These are phyloP conservation scores for Boleophthalmus pectinirostris DNA, from an alignment of 2,113 vertebrate genomes.

Conservation along the genomic window DNA sequence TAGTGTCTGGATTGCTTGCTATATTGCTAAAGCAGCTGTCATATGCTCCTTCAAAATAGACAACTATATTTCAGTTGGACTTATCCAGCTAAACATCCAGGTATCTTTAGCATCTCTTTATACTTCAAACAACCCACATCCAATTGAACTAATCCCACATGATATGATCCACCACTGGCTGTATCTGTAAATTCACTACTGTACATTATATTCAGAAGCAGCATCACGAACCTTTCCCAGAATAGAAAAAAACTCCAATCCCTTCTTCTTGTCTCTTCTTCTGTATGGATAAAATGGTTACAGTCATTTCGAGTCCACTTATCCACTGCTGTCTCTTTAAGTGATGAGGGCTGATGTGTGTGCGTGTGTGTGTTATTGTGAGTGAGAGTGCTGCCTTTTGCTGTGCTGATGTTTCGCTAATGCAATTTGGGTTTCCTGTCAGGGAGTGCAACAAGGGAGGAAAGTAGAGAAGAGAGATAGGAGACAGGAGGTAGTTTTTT, in stretches of 20 bases:
- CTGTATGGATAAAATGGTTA: constrained; percentile 11
- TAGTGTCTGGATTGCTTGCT: no score
- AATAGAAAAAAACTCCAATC: background rate
- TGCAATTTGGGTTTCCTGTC: constrained; percentile 74
- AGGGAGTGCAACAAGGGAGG: constrained; percentile 26
- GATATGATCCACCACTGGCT: background rate
- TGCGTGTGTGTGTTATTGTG: constrained; percentile 61
- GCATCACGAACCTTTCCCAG: background rate
- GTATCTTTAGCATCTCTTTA: background rate
- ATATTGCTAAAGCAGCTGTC: background rate
- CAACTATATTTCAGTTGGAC: no score
- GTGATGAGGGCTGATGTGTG: constrained; percentile 48
- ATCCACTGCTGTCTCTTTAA: constrained; percentile 66
- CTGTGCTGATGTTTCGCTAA: constrained; percentile 72
- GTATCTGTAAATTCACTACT: background rate
- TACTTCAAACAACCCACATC: background rate
- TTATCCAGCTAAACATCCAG: background rate
- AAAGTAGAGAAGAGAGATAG: constrained; percentile 18
- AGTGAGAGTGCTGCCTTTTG: constrained; percentile 42
- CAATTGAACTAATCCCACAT: background rate
- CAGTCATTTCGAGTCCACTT: constrained; percentile 3
- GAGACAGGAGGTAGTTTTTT: constrained; percentile 30
- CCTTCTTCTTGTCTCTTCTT: background rate
- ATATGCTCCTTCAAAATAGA: background rate
- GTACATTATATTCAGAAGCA: background rate